Conservation (phyloP, 1,140 invertebrate genomes). For the Mycetomoellerius zeteki region DNA sequence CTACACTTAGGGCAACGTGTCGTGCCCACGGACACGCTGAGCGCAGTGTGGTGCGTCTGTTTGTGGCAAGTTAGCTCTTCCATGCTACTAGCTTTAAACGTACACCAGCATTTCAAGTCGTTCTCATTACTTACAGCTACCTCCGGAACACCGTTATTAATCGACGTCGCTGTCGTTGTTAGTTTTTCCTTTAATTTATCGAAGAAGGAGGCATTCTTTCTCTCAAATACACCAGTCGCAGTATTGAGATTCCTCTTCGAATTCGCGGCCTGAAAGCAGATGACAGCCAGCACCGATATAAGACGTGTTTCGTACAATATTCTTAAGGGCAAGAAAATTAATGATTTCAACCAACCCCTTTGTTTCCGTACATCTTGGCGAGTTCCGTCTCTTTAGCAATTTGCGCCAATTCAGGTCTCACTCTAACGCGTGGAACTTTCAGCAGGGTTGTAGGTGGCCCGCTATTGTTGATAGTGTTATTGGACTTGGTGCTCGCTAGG, state of each 20-base stretch:
- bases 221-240: slow-evolving; percentile 86
- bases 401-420: slow-evolving; percentile 84
- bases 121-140: slow-evolving; percentile 83
- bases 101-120: slow-evolving; percentile 86
- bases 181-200: slow-evolving; percentile 93
- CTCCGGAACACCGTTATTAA: slow-evolving; percentile 85
- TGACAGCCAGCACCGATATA: not conserved
- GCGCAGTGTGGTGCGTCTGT: slow-evolving; percentile 83
- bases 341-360: slow-evolving; percentile 79
- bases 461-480: slow-evolving; percentile 55
- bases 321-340: not conserved
- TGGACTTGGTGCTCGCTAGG: slow-evolving; percentile 62
- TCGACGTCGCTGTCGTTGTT: slow-evolving; percentile 83
- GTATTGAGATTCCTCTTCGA: slow-evolving; percentile 81
- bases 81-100: slow-evolving; percentile 82
- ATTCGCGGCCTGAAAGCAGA: slow-evolving; percentile 69
- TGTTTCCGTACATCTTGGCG: slow-evolving; percentile 85
- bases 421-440: slow-evolving; percentile 82
- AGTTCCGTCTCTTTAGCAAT: slow-evolving; percentile 88
- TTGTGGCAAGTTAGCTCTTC: slow-evolving; percentile 83
- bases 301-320: not conserved
- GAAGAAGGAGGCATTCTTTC: slow-evolving; percentile 93
- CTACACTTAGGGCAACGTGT: slow-evolving; percentile 95
- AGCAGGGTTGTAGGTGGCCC: slow-evolving; percentile 76
- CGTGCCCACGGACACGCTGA: slow-evolving; percentile 88